Evolutionary conservation across 1,140 invertebrate species (phyloP).

Genomic region (Bombus waltoni): DNA sequence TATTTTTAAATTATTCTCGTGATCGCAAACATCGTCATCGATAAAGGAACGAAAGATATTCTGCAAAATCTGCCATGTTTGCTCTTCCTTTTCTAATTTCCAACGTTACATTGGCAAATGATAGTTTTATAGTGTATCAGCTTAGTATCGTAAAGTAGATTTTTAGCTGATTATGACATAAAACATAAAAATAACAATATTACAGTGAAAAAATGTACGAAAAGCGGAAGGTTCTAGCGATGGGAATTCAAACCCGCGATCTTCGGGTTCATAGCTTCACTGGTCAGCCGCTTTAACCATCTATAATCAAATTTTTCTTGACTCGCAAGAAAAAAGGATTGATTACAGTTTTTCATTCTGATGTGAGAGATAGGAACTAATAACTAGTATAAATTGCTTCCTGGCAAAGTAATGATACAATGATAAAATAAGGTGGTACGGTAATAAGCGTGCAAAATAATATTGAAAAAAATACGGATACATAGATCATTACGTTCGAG

Average conservation of each 20-base stretch:
- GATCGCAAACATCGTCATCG: no score
- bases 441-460: slow-evolving; percentile 2
- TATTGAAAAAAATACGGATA: background rate
- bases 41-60: no score
- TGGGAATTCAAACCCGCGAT: background rate
- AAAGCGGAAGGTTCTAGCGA: background rate
- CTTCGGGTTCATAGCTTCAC: background rate
- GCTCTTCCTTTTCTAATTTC: no score
- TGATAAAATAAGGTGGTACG: background rate
- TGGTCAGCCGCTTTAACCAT: background rate
- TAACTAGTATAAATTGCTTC: slow-evolving; percentile 2
- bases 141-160: background rate
- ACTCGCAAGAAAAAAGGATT: background rate
- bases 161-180: background rate
- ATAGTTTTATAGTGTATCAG: background rate
- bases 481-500: background rate
- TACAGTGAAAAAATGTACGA: background rate
- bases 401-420: slow-evolving; percentile 1
- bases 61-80: no score
- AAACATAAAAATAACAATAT: background rate
- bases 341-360: background rate
- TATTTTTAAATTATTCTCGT: no score
- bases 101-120: background rate
- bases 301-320: slow-evolving; percentile 1
- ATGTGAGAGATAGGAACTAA: background rate